A percentile compares a stretch with the other conserved stretches of the same genome.
phyloP scores from a whole-genome alignment of 2,113 vertebrate species.

The Hystrix brachyura region DNA sequence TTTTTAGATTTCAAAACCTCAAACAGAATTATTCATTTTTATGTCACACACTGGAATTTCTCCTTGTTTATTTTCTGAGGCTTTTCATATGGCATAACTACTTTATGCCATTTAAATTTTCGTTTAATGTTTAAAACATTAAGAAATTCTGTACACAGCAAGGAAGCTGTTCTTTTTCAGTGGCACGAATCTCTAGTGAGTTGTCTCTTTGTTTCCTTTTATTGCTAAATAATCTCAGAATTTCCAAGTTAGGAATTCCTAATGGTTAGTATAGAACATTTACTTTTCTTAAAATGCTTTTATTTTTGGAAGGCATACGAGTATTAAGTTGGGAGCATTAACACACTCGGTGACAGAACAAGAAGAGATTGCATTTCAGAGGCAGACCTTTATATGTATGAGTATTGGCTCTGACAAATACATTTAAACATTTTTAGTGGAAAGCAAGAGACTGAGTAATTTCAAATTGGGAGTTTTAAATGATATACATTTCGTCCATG shows the following conservation, averaged over 20 bases:
- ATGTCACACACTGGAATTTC: background rate
- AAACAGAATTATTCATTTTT: constrained; percentile 25
- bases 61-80: constrained; percentile 39
- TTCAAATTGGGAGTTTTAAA: constrained; percentile 43
- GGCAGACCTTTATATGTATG: background rate
- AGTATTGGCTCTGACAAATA: background rate
- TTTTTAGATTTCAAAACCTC: constrained; percentile 33
- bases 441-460: constrained; percentile 24
- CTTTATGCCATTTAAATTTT: background rate
- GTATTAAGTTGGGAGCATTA: background rate
- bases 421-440: constrained; percentile 51
- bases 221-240: constrained; percentile 77
- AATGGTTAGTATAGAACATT: constrained; percentile 27
- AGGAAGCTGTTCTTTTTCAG: constrained; percentile 80
- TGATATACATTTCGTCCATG: constrained; percentile 47
- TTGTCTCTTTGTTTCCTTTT: constrained; percentile 81
- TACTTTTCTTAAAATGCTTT: constrained; percentile 26
- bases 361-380: constrained; percentile 21
- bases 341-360: background rate
- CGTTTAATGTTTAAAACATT: constrained; percentile 56
- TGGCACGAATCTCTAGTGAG: constrained; percentile 71
- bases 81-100: background rate
- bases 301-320: constrained; percentile 33
- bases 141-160: constrained; percentile 68
- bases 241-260: constrained; percentile 70